Conservation (phyloP, 2,797 vertebrate genomes). For the Phoxinus dragarum region DNA sequence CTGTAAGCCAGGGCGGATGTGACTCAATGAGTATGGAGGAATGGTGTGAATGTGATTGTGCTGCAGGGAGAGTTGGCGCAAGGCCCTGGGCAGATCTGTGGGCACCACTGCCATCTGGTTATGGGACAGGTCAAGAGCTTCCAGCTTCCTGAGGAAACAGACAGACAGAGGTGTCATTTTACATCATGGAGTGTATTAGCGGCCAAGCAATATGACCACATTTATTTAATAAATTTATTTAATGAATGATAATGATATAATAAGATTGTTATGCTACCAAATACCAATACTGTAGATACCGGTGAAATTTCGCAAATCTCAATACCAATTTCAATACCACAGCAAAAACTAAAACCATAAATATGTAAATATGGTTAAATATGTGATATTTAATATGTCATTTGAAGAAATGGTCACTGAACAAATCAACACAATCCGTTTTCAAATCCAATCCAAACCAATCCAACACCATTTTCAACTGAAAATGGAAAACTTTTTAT, state of each 20-base stretch:
- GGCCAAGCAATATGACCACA: not conserved
- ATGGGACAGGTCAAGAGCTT: slow-evolving; percentile 79
- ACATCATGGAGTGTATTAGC: not conserved
- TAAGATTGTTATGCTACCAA: not conserved
- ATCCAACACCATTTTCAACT: too few species aligned
- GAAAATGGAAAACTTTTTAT: too few species aligned
- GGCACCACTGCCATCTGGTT: slow-evolving; percentile 78
- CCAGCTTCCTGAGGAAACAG: slow-evolving; percentile 74
- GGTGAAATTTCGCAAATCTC: not conserved
- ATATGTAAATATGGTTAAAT: not conserved
- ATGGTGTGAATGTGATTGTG: slow-evolving; percentile 79
- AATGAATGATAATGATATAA: not conserved
- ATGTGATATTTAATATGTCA: not conserved
- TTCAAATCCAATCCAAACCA: too few species aligned
- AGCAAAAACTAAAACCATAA: not conserved
- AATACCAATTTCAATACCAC: not conserved
- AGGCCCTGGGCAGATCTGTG: slow-evolving; percentile 73
- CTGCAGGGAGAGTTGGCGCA: slow-evolving; percentile 74
- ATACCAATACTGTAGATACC: not conserved
- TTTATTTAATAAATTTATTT: not conserved
- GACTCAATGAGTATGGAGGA: slow-evolving; percentile 74
- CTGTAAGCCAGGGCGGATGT: slow-evolving; percentile 78
- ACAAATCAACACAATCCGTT: not conserved
- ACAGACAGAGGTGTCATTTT: not conserved
- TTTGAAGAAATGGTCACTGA: not conserved